A percentile compares a stretch with the other conserved stretches of the same genome.
Conservation (phyloP, 2,888 invertebrate genomes). For the Steromphala cineraria region DNA sequence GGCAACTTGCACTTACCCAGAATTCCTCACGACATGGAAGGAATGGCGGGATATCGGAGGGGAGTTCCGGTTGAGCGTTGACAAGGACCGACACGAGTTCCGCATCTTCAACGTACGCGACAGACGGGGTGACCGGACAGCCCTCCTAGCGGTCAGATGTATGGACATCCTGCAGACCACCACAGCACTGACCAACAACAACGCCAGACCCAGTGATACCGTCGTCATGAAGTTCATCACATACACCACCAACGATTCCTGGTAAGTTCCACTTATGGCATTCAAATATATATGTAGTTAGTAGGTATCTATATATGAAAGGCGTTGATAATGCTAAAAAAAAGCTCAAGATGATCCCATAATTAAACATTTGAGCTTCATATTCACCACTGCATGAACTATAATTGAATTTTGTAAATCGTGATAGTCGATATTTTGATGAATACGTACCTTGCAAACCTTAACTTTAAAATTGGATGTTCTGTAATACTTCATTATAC, state of each 20-base stretch:
- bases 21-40: conserved; percentile 49
- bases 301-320: too few relatives aligned
- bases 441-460: too few relatives aligned
- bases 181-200: neutral
- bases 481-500: too few relatives aligned
- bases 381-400: too few relatives aligned
- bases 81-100: conserved; percentile 55
- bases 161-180: conserved; percentile 39
- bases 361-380: too few relatives aligned
- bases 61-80: conserved; percentile 52
- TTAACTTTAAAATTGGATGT: too few relatives aligned
- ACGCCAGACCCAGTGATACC: conserved; percentile 10
- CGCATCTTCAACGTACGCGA: conserved; percentile 47
- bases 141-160: conserved; percentile 55
- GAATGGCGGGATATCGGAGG: conserved; percentile 69
- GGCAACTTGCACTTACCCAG: conserved; percentile 61
- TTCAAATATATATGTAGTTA: too few relatives aligned
- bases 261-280: too few relatives aligned
- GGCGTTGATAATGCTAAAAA: too few relatives aligned
- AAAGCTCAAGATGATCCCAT: too few relatives aligned
- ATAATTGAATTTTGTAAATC: too few relatives aligned
- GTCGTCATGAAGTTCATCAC: conserved; percentile 47
- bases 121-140: conserved; percentile 33
- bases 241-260: conserved; percentile 55
- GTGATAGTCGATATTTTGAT: too few relatives aligned